Percentiles rank a stretch among this genome's conserved stretches.
These are phyloP conservation scores for Chinchilla lanigera DNA, from an alignment of 2,113 vertebrate species.

Conservation along the genomic window DNA sequence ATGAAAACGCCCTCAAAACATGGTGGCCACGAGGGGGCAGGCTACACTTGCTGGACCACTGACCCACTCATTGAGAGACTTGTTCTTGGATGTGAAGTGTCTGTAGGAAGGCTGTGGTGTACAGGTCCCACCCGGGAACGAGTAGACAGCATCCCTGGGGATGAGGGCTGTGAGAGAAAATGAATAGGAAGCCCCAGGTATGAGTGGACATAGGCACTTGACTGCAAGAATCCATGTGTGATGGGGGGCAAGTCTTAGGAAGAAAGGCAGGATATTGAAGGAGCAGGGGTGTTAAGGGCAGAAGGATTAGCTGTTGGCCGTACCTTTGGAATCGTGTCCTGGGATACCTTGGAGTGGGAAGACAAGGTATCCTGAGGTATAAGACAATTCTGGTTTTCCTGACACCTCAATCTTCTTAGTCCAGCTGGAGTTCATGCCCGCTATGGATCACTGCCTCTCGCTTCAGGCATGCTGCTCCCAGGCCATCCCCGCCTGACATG, in stretches of 20 bases:
- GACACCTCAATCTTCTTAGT: background rate
- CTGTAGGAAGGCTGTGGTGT: background rate
- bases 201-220: background rate
- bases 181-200: background rate
- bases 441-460: background rate
- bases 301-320: background rate
- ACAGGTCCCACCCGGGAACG: background rate
- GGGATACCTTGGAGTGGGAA: background rate
- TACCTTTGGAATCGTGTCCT: background rate
- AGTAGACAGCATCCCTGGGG: background rate
- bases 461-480: background rate
- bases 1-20: background rate
- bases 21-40: slow-evolving; percentile 66
- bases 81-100: background rate
- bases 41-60: slow-evolving; percentile 37
- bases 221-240: background rate
- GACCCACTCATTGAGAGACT: background rate
- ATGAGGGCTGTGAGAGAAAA: background rate
- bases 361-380: background rate
- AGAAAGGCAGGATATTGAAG: background rate
- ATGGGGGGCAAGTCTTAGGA: background rate
- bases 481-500: background rate
- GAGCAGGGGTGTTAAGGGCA: background rate
- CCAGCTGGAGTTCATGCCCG: background rate
- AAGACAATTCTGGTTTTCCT: background rate